Conservation (phyloP, 1,140 invertebrate species). For the Stratiolaelaps scimitus region DNA sequence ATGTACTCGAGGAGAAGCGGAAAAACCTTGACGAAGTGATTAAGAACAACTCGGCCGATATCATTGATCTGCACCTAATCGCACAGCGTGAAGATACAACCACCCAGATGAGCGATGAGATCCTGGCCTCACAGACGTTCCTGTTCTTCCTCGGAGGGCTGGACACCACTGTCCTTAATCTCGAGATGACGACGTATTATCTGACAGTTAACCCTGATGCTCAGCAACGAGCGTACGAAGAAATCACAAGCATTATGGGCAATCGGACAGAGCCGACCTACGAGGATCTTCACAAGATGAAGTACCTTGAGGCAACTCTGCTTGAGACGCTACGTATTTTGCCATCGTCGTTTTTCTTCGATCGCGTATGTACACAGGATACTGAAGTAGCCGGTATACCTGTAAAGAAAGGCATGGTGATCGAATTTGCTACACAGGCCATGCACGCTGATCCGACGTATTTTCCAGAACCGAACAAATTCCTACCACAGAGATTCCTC, state of each 20-base stretch:
- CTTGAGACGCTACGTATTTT: neutral
- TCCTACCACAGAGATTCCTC: conserved; percentile 12
- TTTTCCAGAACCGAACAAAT: too few species aligned
- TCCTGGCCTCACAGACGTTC: conserved; percentile 1
- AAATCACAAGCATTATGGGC: neutral
- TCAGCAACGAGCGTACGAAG: neutral
- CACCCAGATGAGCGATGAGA: neutral
- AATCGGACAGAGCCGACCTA: neutral
- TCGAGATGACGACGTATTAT: neutral
- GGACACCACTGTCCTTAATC: neutral
- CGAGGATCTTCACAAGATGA: conserved; percentile 8
- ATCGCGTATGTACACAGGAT: neutral
- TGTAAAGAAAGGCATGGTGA: neutral
- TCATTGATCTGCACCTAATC: neutral
- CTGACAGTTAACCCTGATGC: neutral
- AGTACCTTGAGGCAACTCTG: neutral
- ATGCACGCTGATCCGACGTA: neutral
- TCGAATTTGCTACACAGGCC: neutral
- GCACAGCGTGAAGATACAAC: neutral
- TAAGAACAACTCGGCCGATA: neutral
- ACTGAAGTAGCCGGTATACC: neutral
- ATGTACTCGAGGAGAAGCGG: neutral
- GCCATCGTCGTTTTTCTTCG: neutral
- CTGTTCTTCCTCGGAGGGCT: neutral
- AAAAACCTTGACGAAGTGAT: neutral